phyloP scores from a whole-genome alignment of 2,888 invertebrate genomes.

The Lypha dubia region DNA sequence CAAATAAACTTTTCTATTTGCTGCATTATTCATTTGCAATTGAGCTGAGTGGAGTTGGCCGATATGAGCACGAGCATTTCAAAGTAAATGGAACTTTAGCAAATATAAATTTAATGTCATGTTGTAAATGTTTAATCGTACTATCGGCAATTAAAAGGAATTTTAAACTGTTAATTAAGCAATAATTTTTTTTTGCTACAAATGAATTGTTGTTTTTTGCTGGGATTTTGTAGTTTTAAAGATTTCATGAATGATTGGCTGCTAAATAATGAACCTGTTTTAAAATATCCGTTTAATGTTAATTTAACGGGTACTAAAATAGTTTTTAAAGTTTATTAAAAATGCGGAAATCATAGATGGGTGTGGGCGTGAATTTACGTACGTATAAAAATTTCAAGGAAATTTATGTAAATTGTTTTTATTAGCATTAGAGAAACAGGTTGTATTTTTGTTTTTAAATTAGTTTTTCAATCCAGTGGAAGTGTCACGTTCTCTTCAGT shows the following conservation, averaged over 20 bases:
- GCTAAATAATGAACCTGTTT: constrained; percentile 67
- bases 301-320: constrained; percentile 15
- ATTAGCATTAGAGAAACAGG: constrained; percentile 37
- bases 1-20: constrained; percentile 40
- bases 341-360: constrained; percentile 47
- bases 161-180: constrained; percentile 73
- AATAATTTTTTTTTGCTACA: constrained; percentile 64
- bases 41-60: constrained; percentile 39
- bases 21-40: constrained; percentile 38
- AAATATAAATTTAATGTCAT: constrained; percentile 70
- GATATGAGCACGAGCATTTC: constrained; percentile 23
- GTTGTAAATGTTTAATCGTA: constrained; percentile 68
- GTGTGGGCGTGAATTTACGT: constrained; percentile 21
- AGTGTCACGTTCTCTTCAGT: constrained; percentile 19
- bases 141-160: constrained; percentile 72
- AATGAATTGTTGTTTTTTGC: constrained; percentile 30
- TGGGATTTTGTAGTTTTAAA: constrained; percentile 16
- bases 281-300: constrained; percentile 40
- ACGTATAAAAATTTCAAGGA: constrained; percentile 42
- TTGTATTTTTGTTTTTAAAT: constrained; percentile 10
- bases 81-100: constrained; percentile 51
- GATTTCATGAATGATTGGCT: constrained; percentile 51
- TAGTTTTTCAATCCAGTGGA: constrained; percentile 36
- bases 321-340: background rate
- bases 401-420: constrained; percentile 4